Base-by-base conservation (phyloP, 2,113 vertebrate species). In the Tichodroma muraria region DNA sequence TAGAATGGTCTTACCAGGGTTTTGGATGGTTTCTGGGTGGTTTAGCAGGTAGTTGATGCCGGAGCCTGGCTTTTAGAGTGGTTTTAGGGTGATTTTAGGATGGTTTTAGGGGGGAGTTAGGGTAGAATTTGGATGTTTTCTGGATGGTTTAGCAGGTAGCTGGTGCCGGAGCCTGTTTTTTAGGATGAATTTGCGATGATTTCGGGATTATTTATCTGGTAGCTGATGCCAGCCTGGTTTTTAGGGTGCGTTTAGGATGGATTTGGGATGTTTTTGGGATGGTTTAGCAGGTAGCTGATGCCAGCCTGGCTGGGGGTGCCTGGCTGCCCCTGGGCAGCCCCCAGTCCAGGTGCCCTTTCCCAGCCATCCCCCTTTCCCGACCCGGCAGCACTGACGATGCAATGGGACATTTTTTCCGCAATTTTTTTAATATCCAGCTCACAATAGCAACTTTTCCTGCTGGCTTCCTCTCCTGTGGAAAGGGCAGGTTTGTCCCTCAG, bases 371-470 rank as follows among this genome's bases (percentile, higher is more conserved):
- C 30, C 4, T 12, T 38, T 37, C 64, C 54, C 0, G 0, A 13
- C 50, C 68, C 8, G 1, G 11, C 38, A 20, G 31, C 10, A 0
- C 72, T 35, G 50, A 13, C 0, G 4, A 40, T 50, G 70, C 61
- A 66, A 17, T 10, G 13, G 4, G 56, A 18, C 23, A 12, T 27
- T 42, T 76, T 47, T 70, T n/a, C 44, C 44, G 8, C 19, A 20
- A 20, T 45, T 45, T 45, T 44, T 52, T 57, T 1, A 11, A 35
- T 12, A 25, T 63, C 37, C 84, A 80, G 63, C 56, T 81, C 73
- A 92, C 90, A 89, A 90, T 83, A 90, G 79, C 6, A 4, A 86
- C 79, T 78, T 85, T 96, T 95, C 94, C 93, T 91, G 93, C 64
- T 0, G 15, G 44, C 49, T 95, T 97, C 88, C 91, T 90, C 89